Evolutionary conservation across 2,113 vertebrate genomes (phyloP).

Genomic region (Zosterops hypoxanthus): DNA sequence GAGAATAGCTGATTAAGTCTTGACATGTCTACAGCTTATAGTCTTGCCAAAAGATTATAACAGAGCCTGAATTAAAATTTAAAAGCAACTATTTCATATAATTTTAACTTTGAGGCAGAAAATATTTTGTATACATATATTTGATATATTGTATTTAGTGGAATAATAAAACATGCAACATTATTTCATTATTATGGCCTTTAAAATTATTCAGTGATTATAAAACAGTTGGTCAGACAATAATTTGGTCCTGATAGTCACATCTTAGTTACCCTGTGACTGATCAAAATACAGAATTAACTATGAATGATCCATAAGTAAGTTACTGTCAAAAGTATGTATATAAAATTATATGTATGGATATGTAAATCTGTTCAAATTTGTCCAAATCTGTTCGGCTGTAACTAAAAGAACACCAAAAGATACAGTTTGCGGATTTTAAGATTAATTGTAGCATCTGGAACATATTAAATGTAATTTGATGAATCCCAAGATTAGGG

Average conservation of each 20-base stretch:
- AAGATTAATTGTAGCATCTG: constrained; percentile 1
- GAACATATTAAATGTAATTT: background rate
- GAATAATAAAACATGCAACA: background rate
- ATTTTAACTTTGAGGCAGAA: background rate
- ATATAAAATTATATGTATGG: background rate
- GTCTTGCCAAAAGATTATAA: background rate
- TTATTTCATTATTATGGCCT: background rate
- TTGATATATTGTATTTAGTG: background rate
- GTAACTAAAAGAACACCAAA: background rate
- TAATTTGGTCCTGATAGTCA: background rate
- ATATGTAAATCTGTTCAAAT: background rate
- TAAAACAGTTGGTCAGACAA: background rate
- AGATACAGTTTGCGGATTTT: background rate
- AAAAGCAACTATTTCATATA: background rate
- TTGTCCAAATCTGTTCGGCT: background rate
- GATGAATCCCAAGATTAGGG: background rate
- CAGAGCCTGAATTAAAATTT: background rate
- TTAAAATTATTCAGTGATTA: background rate
- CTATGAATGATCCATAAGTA: background rate
- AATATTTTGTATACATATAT: background rate
- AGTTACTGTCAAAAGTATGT: background rate
- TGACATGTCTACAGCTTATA: background rate
- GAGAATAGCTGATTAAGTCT: background rate
- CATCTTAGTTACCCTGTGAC: background rate
- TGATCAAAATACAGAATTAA: background rate